Evolutionary conservation across 2,888 invertebrate genomes (phyloP), one percentile per base, ranked within the genome.

Genomic region (Didymodactylos carnosus): DNA sequence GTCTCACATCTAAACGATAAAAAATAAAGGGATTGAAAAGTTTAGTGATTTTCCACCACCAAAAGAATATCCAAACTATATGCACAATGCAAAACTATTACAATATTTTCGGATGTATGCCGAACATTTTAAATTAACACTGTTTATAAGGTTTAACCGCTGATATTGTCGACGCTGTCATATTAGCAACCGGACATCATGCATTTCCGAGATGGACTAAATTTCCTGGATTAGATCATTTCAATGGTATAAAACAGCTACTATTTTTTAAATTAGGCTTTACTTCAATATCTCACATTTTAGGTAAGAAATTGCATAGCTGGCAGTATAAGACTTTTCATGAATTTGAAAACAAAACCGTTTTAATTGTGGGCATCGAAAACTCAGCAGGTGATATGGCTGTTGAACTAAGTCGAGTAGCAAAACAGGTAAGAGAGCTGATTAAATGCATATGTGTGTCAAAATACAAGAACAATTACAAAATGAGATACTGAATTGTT

Each of bases 341-440:
- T 40, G 79, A 79, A 11, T 81, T 76, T 75, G 79, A 78, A 39
- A 81, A 79, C 70, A 82, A 82, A 77, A 77, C 80, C 46, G 83
- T 85, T 5, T 79, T 85, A 27, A 80, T 86, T 5, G 78, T 86
- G 35, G 86, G 86, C 5, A 82, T 85, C 72, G 85, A 85, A 5
- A 85, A 85, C 76, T 85, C 85, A 3, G 84, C 84, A 0, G 80
- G 83, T 5, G 85, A 85, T 78, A 80, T 81, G 13, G 83, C 84
- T n/a, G 83, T 84, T 6, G 84, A 84, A 69, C 77, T 84, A 39
- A 79, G 81, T 73, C 77, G 80, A 39, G 76, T 79, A 27, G 76
- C 79, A 8, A 79, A 80, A 62, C 80, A 82, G 79, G 73, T 81
- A 75, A n/a, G n/a, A n/a, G n/a, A n/a, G n/a, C n/a, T n/a, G n/a